phyloP scores from a whole-genome alignment of 2,888 invertebrate species.

The Yponomeuta evonymella region DNA sequence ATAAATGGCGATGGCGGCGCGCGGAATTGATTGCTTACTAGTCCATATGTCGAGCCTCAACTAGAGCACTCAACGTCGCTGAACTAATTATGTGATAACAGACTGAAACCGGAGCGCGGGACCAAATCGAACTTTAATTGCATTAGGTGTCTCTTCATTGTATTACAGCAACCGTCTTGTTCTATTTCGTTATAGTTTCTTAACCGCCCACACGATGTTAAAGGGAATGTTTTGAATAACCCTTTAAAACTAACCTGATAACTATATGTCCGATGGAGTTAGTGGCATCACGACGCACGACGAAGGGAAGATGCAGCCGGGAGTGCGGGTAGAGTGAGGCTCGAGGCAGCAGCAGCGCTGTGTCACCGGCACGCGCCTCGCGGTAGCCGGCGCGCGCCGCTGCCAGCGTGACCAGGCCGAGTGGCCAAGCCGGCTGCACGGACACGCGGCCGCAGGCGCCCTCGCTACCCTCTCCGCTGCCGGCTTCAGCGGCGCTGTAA shows the following conservation, averaged over 20 bases:
- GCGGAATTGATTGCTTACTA: slow-evolving; percentile 1
- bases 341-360: slow-evolving; percentile 91
- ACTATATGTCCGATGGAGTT: slow-evolving; percentile 86
- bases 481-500: slow-evolving; percentile 91
- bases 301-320: slow-evolving; percentile 92
- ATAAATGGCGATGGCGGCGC: background rate
- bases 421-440: slow-evolving; percentile 80
- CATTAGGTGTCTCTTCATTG: background rate
- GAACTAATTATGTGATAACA: slow-evolving; percentile 10
- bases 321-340: slow-evolving; percentile 93
- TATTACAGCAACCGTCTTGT: background rate
- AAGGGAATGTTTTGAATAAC: too few species aligned
- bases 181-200: too few species aligned
- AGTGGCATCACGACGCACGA: slow-evolving; percentile 83
- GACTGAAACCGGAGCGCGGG: slow-evolving; percentile 3
- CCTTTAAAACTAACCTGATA: slow-evolving; percentile 80
- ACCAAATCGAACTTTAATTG: background rate
- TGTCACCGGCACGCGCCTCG: slow-evolving; percentile 88
- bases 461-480: slow-evolving; percentile 79
- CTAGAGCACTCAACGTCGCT: slow-evolving; percentile 5
- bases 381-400: slow-evolving; percentile 88
- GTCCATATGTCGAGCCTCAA: slow-evolving; percentile 3
- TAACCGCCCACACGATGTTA: too few species aligned
- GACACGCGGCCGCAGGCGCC: slow-evolving; percentile 83
- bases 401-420: slow-evolving; percentile 82